Base-by-base conservation (phyloP, 2,888 invertebrate species). In the Caenorhabditis parvicauda region DNA sequence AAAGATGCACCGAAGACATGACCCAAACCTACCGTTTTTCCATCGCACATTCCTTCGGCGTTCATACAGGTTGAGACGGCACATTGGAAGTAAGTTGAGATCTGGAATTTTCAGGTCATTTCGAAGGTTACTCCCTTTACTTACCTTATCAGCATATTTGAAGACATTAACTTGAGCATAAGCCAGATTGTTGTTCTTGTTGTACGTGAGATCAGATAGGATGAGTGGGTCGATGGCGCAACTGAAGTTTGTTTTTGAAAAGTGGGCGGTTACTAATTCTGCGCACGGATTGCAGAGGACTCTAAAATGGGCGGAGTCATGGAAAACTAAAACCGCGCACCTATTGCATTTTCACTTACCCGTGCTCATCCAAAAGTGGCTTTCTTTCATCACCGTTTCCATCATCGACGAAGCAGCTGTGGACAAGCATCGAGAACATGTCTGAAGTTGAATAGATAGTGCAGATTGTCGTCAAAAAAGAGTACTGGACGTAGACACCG, bases 391-490 rank as follows among this genome's bases (percentile, higher is more conserved):
- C 65, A 7, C 81, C 81, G 32, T 72, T 74, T 5, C 81, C 81
- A 35, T 80, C 80, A 51, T 81, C 81, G 6, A 81, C 79, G 61
- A 75, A 81, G 50, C 81, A 81, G 17, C 70, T 68, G 66, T 81
- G 81, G 3, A 80, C 76, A 27, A 81, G 65, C 81, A 81, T 81
- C 1, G 75, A 73, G 68, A 79, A 81, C 77, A 81, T 81, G 54
- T 81, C 81, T 75, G 58, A 1, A 65, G 61, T 39, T 39, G 32
- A 9, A 12, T 12, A 32, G 6, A 32, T 6, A 9, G 32, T 12
- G 32, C n/a, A n/a, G n/a, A n/a, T n/a, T n/a, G n/a, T n/a, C n/a
- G n/a, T n/a, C n/a, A n/a, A n/a, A n/a, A n/a, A n/a, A n/a, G n/a
- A n/a, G n/a, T n/a, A n/a, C n/a, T n/a, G n/a, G n/a, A n/a, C n/a